phyloP scores from a whole-genome alignment of 2,797 vertebrate species.

The Channallabes apus region DNA sequence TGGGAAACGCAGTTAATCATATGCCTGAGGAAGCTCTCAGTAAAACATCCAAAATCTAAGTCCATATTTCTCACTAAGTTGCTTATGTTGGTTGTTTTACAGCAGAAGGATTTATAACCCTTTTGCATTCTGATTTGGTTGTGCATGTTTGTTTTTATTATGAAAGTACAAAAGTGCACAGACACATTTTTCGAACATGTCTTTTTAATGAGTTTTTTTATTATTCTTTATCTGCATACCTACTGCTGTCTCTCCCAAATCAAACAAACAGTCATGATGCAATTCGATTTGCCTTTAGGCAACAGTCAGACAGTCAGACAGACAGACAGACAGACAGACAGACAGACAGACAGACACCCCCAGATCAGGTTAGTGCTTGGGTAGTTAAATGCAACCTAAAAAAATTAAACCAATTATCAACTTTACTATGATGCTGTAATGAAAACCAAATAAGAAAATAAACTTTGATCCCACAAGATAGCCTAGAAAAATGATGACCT shows the following conservation, averaged over 20 bases:
- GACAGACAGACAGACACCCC: background rate
- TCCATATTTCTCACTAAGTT: constrained; percentile 15
- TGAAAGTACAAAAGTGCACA: background rate
- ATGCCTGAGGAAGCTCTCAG: constrained; percentile 1
- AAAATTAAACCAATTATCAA: background rate
- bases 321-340: background rate
- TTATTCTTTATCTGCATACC: background rate
- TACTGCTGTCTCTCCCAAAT: background rate
- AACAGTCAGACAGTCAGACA: too few species aligned
- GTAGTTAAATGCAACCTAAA: background rate
- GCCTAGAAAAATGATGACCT: background rate
- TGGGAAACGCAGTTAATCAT: background rate
- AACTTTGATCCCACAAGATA: background rate
- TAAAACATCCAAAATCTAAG: constrained; percentile 16
- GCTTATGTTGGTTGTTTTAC: constrained; percentile 10
- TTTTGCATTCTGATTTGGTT: background rate
- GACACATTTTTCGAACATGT: background rate
- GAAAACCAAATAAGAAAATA: background rate
- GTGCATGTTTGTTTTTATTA: background rate
- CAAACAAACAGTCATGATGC: background rate
- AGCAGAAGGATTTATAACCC: background rate
- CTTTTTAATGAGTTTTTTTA: background rate
- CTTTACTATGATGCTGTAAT: background rate
- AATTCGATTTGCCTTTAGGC: background rate
- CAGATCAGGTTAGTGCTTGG: background rate